Evolutionary conservation across 1,140 invertebrate genomes (phyloP), one percentile per base, ranked within the genome.

Genomic region (Eumaeus atala): DNA sequence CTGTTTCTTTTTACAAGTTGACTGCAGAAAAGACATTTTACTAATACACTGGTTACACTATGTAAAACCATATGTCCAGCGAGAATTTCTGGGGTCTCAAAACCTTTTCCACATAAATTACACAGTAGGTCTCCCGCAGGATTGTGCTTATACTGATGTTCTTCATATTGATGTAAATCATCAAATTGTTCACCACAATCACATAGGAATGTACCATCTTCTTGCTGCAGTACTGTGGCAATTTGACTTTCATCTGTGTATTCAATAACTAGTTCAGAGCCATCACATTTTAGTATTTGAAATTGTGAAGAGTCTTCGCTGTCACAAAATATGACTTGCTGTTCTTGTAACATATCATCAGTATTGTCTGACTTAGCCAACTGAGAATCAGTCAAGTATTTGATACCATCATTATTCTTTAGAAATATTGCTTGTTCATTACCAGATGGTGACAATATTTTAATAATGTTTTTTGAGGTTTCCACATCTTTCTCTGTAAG

Each of bases 11-110:
- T 80, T 1, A 89, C 72, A 37, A 83, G 67, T 53, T 87, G 84
- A 49, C 83, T 81, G 56, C 83, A 87, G 61, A 87, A 90, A 76
- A 91, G 69, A 82, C 87, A 79, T 48, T 66, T 62, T 17, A 86
- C 71, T 48, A 84, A 58, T 33, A 84, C 9, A 47, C 83, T 69
- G 53, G 61, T 66, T 50, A 70, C 69, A 61, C 74, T 74, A 84
- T 90, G 70, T 76, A 91, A 58, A 85, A 91, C 90, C 63, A 91
- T 90, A 62, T 94, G 92, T 0, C 93, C 91, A 0, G 90, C 90
- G 9, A 93, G 89, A 1, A 91, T 91, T 64, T 92, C 90, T 57
- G 91, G 82, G 50, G 93, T 91, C 59, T 91, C 90, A 66, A 90
- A 90, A 0, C 83, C 85, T 68, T 89, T 89, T 0, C 86, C 87